phyloP scores from a whole-genome alignment of 2,888 invertebrate genomes.

The Rotaria socialis region DNA sequence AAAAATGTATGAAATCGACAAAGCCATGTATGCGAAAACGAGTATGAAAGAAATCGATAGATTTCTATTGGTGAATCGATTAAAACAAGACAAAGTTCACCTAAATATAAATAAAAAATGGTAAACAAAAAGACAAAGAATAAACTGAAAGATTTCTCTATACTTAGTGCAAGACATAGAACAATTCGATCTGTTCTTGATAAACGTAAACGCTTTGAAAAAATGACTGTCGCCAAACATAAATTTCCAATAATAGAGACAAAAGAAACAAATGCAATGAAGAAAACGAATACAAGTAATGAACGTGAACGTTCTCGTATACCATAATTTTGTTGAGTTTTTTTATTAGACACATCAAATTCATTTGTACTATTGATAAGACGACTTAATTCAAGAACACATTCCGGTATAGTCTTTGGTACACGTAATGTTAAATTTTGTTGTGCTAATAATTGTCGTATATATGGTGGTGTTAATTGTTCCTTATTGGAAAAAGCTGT shows the following conservation, averaged over 20 bases:
- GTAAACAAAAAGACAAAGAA: background rate
- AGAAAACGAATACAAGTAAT: background rate
- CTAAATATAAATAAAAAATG: background rate
- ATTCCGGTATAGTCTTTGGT: background rate
- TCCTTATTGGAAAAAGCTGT: background rate
- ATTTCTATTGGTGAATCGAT: conserved; percentile 27
- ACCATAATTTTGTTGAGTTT: background rate
- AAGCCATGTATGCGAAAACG: background rate
- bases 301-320: background rate
- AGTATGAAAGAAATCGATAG: conserved; percentile 27
- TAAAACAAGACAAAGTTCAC: conserved; percentile 24
- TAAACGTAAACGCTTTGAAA: conserved; percentile 28
- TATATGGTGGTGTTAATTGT: background rate
- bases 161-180: conserved; percentile 33
- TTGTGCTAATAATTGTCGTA: background rate
- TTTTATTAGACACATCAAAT: background rate
- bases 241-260: conserved; percentile 10
- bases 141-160: background rate
- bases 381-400: background rate
- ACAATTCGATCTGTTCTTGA: conserved; percentile 6
- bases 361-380: background rate
- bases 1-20: conserved; percentile 24
- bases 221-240: background rate
- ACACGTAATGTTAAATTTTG: background rate
- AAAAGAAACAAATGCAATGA: background rate